Evolutionary conservation across 1,140 invertebrate species (phyloP), one percentile per base, ranked within the genome.

Genomic region (Zaprionus ornatus): DNA sequence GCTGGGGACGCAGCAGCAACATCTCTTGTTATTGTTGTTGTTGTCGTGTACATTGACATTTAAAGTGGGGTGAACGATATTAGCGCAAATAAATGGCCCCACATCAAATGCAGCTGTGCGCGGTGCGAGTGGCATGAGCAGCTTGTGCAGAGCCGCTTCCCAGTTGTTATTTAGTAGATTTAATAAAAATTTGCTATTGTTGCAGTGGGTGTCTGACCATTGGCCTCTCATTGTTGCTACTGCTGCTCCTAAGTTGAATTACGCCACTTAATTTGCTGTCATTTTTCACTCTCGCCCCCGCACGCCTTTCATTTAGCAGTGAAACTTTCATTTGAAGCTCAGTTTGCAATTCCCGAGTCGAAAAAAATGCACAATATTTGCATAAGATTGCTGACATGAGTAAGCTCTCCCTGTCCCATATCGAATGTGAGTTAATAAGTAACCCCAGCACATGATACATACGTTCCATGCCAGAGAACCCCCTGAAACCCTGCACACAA

Each of bases 1-100:
- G 68, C 32, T 32, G 67, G 67, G 66, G 60, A 62, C 60, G 57
- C 42, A 17, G 55, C 55, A 62, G 60, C 66, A 68, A 52, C 42
- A 17, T 45, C 55, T 23, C 7, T 21, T 78, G 62, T 79, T 73
- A 29, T 21, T 23, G 32, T 40, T 35, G 32, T 55, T 74, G 29
- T 70, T 75, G 73, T 50, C 71, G 75, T 78, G 74, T 78, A 68
- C 76, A 79, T 85, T 90, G 85, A 90, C 85, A 90, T 90, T 85
- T 90, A 75, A 82, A 90, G 85, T 90, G 85, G 85, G 85, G 85
- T 90, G 85, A 90, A 90, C 73, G 79, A 90, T 90, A 90, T 90
- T 90, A 90, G 85, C 79, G 81, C 84, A 90, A 88, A 90, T 88
- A 88, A 88, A 84, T 88, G 84, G 77, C 78, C 82, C 78, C 67